A percentile compares a stretch with the other conserved stretches of the same genome.
Conservation (phyloP, 2,113 vertebrate species). For the Pseudorhombus dupliciocellatus region DNA sequence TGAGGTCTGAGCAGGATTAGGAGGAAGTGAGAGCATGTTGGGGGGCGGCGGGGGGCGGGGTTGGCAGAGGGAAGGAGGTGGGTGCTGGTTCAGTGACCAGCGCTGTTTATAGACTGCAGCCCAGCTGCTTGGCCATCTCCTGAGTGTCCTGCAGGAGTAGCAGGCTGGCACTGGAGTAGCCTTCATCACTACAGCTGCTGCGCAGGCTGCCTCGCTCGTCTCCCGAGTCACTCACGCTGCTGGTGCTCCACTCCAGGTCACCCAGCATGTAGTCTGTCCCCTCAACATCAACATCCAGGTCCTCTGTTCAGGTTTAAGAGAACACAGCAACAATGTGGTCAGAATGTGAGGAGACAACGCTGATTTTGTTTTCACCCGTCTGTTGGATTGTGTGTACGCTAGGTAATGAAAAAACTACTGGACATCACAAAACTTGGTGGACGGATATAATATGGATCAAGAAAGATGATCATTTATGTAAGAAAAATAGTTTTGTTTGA, state of each 20-base stretch:
- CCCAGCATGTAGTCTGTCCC: constrained; percentile 89
- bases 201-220: constrained; percentile 91
- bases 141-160: constrained; percentile 83
- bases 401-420: no score
- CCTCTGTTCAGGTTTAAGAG: constrained; percentile 80
- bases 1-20: constrained; percentile 24
- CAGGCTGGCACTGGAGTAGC: constrained; percentile 90
- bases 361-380: no score
- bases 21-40: constrained; percentile 29
- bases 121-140: constrained; percentile 76
- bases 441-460: no score
- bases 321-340: background rate
- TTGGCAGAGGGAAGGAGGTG: constrained; percentile 21
- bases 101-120: constrained; percentile 83
- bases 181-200: constrained; percentile 93
- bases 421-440: no score
- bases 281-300: constrained; percentile 86
- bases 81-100: constrained; percentile 34
- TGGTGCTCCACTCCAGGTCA: constrained; percentile 93
- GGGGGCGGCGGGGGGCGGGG: constrained; percentile 10
- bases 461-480: no score
- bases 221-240: constrained; percentile 90
- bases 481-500: no score
- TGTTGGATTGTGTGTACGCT: background rate
- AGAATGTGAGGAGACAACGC: background rate